Evolutionary conservation across 2,113 vertebrate genomes (phyloP).

Genomic region (Myxocyprinus asiaticus): DNA sequence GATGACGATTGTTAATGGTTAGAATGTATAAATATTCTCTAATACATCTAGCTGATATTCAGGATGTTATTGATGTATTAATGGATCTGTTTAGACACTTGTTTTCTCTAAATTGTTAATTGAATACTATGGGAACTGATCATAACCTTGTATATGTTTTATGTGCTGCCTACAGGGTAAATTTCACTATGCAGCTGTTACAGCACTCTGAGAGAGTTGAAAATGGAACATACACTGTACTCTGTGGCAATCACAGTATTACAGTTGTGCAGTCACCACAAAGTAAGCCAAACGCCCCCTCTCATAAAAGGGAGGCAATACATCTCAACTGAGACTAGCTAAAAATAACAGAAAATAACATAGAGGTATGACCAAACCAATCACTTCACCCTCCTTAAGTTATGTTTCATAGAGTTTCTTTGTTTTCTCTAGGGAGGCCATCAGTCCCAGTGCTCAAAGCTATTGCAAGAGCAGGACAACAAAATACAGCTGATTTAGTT

Average conservation of each 20-base stretch:
- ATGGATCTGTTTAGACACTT: no score
- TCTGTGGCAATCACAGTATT: constrained; percentile 34
- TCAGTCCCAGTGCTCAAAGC: constrained; percentile 63
- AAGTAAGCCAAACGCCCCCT: constrained; percentile 29
- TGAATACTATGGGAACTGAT: background rate
- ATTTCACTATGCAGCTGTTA: background rate
- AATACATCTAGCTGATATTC: background rate
- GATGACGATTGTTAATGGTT: constrained; percentile 1
- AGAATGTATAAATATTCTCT: background rate
- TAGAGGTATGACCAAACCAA: background rate
- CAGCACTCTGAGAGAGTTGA: background rate
- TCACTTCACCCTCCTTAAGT: background rate
- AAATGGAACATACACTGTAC: constrained; percentile 21
- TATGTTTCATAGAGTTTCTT: background rate
- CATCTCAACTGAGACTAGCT: background rate
- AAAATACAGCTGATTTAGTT: rapidly evolving
- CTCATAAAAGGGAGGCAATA: background rate
- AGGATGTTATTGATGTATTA: background rate
- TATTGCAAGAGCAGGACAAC: rapidly evolving
- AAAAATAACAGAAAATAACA: background rate
- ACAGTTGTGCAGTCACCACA: background rate
- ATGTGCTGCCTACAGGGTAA: constrained; percentile 31
- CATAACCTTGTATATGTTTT: background rate
- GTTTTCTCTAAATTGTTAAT: background rate
- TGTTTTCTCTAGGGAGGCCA: constrained; percentile 58